Evolutionary conservation across 2,797 vertebrate genomes (phyloP).

Genomic region (Falco berigora): DNA sequence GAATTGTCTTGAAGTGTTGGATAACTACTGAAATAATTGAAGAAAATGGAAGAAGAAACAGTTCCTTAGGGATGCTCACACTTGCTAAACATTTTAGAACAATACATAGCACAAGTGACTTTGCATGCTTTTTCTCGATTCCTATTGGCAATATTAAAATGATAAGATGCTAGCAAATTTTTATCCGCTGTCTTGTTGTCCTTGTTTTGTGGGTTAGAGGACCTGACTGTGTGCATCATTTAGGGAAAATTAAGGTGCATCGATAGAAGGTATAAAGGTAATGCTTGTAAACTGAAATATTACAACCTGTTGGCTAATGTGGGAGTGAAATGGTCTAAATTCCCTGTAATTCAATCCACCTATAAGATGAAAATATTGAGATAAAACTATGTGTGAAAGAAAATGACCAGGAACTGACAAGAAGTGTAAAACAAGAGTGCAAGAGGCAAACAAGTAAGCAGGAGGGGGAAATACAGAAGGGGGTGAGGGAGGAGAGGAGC

Average conservation of each 20-base stretch:
- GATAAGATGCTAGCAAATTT: not conserved
- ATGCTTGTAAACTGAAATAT: not conserved
- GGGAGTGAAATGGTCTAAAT: not conserved
- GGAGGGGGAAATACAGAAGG: not conserved
- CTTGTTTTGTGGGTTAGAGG: not conserved
- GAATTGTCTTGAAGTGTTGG: not conserved
- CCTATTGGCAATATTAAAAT: not conserved
- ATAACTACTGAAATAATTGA: not conserved
- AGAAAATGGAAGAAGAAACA: not conserved
- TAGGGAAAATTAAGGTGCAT: not conserved
- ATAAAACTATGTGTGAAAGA: not conserved
- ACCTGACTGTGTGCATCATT: not conserved
- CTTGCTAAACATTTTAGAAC: not conserved
- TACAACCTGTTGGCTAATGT: not conserved
- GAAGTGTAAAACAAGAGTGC: not conserved
- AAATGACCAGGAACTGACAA: not conserved
- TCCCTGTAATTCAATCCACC: not conserved
- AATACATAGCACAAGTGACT: not conserved
- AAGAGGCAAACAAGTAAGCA: accelerated
- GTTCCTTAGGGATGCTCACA: not conserved
- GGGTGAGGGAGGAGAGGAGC: not conserved
- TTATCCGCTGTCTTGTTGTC: not conserved
- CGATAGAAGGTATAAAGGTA: not conserved
- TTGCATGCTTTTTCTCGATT: not conserved
- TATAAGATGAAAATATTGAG: not conserved